Conservation (phyloP, 1,140 invertebrate genomes). For the Myzus persicae region DNA sequence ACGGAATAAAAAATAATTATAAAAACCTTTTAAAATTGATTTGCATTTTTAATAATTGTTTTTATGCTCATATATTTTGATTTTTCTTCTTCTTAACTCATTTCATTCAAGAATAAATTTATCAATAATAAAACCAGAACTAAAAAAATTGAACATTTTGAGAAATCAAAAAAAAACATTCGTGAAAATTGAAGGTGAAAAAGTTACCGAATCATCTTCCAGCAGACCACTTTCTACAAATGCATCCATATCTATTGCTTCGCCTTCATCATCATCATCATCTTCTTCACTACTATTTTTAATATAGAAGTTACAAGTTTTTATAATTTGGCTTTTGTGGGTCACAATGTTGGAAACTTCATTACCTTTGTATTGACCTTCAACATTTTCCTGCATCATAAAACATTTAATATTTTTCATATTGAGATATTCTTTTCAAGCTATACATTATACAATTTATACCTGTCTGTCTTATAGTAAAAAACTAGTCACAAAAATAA, state of each 20-base stretch:
- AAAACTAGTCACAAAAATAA: background rate
- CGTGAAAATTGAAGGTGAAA: background rate
- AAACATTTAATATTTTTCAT: background rate
- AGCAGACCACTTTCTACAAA: slow-evolving; percentile 94
- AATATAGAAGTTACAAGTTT: slow-evolving; percentile 59
- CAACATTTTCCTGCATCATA: background rate
- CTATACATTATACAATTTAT: too few species aligned
- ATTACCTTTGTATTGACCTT: background rate
- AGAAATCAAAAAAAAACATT: background rate
- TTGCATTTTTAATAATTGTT: background rate
- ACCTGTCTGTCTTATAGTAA: background rate
- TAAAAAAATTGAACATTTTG: background rate
- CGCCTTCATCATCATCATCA: slow-evolving; percentile 77
- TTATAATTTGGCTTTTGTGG: background rate
- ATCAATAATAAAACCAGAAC: background rate
- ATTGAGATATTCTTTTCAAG: background rate
- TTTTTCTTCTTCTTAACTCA: background rate
- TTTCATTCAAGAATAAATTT: background rate
- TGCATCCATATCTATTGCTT: slow-evolving; percentile 96
- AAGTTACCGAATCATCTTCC: slow-evolving; percentile 85
- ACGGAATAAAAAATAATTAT: background rate
- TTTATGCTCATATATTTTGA: background rate
- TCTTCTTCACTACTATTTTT: slow-evolving; percentile 62
- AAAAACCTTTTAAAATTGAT: background rate
- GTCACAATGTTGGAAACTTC: background rate